Evolutionary conservation across 2,797 vertebrate species (phyloP).

Genomic region (Sparidentex hasta): DNA sequence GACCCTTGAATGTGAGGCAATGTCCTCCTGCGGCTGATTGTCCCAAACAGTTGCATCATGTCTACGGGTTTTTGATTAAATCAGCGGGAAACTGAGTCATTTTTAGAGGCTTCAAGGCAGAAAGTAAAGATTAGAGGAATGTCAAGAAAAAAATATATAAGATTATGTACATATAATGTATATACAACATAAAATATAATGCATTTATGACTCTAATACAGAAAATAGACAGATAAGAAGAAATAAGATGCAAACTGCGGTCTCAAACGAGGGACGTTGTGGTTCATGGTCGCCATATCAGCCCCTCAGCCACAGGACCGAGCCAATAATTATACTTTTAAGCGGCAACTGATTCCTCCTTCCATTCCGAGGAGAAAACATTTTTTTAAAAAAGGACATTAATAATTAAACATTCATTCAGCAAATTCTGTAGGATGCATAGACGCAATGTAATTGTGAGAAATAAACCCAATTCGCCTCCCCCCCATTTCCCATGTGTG

Average conservation of each 20-base stretch:
- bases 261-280: not conserved
- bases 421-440: not conserved
- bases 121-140: not conserved
- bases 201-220: not conserved
- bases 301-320: not conserved
- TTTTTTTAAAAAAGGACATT: not conserved
- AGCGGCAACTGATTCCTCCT: constrained; percentile 3
- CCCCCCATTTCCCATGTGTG: not conserved
- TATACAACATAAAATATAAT: too few relatives aligned
- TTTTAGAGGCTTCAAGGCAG: too few relatives aligned
- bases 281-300: not conserved
- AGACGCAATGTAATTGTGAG: not conserved
- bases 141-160: constrained; percentile 1
- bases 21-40: not conserved
- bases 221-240: not conserved
- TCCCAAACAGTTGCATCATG: not conserved
- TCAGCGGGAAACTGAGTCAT: rapidly evolving
- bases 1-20: not conserved
- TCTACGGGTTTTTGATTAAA: not conserved
- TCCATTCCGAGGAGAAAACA: not conserved
- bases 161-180: too few relatives aligned
- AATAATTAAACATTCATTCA: not conserved
- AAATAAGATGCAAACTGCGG: not conserved
- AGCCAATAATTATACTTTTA: not conserved
- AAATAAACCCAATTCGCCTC: constrained; percentile 3